Conservation (phyloP, 2,113 vertebrate genomes). For the Gadus macrocephalus region DNA sequence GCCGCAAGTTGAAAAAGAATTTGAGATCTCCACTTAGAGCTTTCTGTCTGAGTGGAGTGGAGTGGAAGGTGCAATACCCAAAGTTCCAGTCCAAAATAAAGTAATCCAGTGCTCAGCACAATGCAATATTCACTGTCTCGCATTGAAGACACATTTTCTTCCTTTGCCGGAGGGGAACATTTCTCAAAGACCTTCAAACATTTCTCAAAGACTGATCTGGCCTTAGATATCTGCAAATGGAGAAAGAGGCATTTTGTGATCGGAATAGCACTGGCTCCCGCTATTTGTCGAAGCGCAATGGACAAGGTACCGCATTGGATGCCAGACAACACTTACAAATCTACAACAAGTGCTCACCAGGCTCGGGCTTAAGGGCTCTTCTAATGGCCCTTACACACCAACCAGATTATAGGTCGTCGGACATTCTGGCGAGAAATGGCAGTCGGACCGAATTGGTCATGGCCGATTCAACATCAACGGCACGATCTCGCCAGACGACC, state of each 20-base stretch:
- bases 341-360: conserved; percentile 13
- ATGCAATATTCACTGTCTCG: conserved; percentile 25
- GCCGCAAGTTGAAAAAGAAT: not conserved
- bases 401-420: too few relatives aligned
- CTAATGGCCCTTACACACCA: not conserved
- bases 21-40: not conserved
- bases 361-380: not conserved
- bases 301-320: conserved; percentile 14
- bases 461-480: too few relatives aligned
- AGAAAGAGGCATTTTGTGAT: conserved; percentile 21
- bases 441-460: too few relatives aligned
- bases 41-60: not conserved
- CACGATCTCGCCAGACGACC: too few relatives aligned
- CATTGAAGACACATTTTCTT: conserved; percentile 23
- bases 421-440: too few relatives aligned
- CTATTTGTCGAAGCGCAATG: conserved; percentile 26
- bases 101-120: conserved; percentile 21
- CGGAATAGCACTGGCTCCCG: conserved; percentile 15
- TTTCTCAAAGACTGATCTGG: conserved; percentile 15
- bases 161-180: not conserved
- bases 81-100: not conserved
- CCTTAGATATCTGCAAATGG: conserved; percentile 17
- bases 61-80: conserved; percentile 30
- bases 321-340: conserved; percentile 3
- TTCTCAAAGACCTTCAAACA: conserved; percentile 17